These are phyloP conservation scores for Phylloscopus collybita DNA, from an alignment of 2,797 vertebrate genomes.

Conservation along the genomic window DNA sequence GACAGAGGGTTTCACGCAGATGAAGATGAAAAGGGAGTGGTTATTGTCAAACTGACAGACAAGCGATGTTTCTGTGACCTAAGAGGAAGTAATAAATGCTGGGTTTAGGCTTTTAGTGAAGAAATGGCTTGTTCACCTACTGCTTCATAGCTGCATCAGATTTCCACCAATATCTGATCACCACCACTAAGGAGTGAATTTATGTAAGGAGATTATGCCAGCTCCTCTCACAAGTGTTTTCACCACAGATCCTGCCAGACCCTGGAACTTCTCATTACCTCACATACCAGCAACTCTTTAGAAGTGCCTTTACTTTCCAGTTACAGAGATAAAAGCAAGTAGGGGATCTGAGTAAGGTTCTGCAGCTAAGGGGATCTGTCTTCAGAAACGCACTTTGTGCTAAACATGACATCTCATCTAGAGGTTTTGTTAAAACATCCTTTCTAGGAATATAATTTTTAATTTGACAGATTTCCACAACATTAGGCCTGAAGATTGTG, in stretches of 20 bases:
- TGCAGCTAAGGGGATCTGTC: not conserved
- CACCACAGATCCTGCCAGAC: not conserved
- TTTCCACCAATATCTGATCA: not conserved
- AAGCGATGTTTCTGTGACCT: not conserved
- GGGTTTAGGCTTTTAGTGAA: not conserved
- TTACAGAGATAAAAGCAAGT: not conserved
- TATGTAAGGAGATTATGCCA: not conserved
- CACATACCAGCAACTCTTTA: not conserved
- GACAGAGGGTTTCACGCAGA: not conserved
- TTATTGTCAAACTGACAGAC: not conserved
- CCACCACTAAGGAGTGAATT: not conserved
- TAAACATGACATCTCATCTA: not conserved
- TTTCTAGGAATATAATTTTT: not conserved
- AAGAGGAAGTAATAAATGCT: constrained; percentile 18
- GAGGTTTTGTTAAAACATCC: not conserved
- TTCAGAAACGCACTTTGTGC: not conserved
- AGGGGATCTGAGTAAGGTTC: not conserved
- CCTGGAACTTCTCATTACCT: not conserved
- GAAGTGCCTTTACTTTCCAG: not conserved
- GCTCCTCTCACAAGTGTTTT: not conserved
- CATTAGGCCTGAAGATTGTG: not conserved
- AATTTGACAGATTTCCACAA: not conserved
- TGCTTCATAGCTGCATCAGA: not conserved
- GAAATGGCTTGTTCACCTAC: not conserved
- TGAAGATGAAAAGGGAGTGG: not conserved